A percentile compares a stretch with the other conserved stretches of the same genome.
These are phyloP conservation scores for Drosophila trichaetosa DNA, from an alignment of 2,888 invertebrate species.

Conservation along the genomic window DNA sequence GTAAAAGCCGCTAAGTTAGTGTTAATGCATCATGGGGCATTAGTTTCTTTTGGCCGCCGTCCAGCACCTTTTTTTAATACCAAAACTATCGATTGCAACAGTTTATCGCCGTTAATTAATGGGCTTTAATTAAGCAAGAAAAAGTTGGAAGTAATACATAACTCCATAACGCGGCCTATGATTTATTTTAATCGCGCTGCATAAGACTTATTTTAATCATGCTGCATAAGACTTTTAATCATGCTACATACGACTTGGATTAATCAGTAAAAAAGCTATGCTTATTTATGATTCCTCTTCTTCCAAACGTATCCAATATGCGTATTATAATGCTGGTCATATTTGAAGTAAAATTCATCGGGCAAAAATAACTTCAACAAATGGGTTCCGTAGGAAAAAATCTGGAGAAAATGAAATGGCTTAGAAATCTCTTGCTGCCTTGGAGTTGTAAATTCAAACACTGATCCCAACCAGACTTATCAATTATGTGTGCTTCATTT, in stretches of 20 bases:
- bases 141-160: not conserved
- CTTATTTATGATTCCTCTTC: not conserved
- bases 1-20: slow-evolving; percentile 75
- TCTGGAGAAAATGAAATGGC: not conserved
- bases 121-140: slow-evolving; percentile 30
- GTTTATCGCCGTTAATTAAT: slow-evolving; percentile 48
- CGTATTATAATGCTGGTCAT: no score
- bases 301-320: not conserved
- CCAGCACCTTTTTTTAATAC: slow-evolving; percentile 26
- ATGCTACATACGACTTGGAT: not conserved
- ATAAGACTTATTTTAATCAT: not conserved
- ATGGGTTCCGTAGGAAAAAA: not conserved
- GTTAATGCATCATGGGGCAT: slow-evolving; percentile 64
- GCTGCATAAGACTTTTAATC: not conserved
- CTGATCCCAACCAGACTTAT: no score
- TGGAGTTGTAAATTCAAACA: no score
- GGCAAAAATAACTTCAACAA: not conserved
- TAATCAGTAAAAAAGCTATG: not conserved
- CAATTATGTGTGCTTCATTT: no score
- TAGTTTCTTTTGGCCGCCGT: slow-evolving; percentile 45
- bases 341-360: not conserved
- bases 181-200: not conserved
- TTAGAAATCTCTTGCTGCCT: no score
- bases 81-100: slow-evolving; percentile 43
- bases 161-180: not conserved